Base-by-base conservation (phyloP, 2,113 vertebrate species). In the Pavo muticus region DNA sequence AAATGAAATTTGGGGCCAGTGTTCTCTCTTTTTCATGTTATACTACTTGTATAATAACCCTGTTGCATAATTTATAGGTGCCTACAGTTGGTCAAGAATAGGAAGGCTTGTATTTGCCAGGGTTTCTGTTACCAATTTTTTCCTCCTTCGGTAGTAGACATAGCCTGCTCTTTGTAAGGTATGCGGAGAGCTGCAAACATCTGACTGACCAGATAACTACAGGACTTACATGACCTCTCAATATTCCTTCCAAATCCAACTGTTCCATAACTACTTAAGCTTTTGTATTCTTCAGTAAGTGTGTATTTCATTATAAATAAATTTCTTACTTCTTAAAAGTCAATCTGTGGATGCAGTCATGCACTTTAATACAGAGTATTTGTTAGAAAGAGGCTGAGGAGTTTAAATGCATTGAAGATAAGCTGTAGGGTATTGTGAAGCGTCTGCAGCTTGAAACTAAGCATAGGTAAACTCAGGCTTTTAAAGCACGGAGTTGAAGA, bases 371-470 rank as follows among this genome's bases (percentile, higher is more conserved):
- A 24, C 6, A 72, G 11, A 0, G 0, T 70, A 7, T 74, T 88
- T 80, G 7, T 71, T 92, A 24, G 16, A 35, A 81, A 35, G 67
- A 81, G 18, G 19, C 35, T 60, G 56, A 44, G 4, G 32, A 9
- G 20, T 68, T 16, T 79, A 50, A 30, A 20, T 93, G 21, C 35
- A 8, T 0, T 8, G 65, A 64, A 88, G 69, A 68, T 48, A 45
- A 59, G 0, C 37, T n/a, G 13, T 71, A 87, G 48, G 29, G 23
- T 61, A 5, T 76, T 87, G 20, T 57, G 69, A 75, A 84, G 78
- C 89, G 32, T 59, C 17, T 91, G 84, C n/a, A 82, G 77, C 13
- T 39, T 79, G 74, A 85, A 87, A 87, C 27, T 32, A 77, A 60
- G n/a, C 42, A 32, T 11, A 37, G 39, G 72, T 86, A 63, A 90